These are phyloP conservation scores for Perodicticus potto DNA, from an alignment of 2,797 vertebrate genomes.

Conservation along the genomic window DNA sequence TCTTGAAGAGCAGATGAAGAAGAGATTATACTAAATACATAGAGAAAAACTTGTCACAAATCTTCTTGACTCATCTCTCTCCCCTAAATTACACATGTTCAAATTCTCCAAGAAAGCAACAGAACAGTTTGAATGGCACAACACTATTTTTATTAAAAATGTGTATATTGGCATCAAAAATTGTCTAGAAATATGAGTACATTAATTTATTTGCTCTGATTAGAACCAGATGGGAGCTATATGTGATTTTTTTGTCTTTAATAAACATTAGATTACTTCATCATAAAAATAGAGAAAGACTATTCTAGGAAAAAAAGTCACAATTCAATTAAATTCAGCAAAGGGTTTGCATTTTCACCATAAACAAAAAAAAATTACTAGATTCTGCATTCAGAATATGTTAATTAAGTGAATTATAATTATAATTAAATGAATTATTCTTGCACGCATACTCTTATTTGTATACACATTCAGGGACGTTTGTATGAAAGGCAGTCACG, in stretches of 20 bases:
- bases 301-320: conserved; percentile 38
- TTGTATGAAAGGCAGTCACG: not conserved
- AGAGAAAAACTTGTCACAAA: conserved; percentile 2
- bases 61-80: not conserved
- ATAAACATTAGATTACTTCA: not conserved
- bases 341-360: not conserved
- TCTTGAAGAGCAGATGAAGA: not conserved
- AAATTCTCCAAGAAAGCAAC: not conserved
- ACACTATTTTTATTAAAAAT: conserved; percentile 13
- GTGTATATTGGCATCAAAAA: not conserved
- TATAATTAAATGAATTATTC: conserved; percentile 53
- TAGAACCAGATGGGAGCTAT: not conserved
- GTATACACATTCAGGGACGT: conserved; percentile 7
- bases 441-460: not conserved
- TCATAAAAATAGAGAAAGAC: conserved; percentile 1
- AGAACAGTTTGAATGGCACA: not conserved
- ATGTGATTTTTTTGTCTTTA: not conserved
- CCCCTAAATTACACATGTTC: not conserved
- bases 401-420: conserved; percentile 54
- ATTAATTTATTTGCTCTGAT: not conserved
- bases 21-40: not conserved
- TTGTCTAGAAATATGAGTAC: not conserved
- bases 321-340: conserved; percentile 36
- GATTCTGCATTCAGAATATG: not conserved
- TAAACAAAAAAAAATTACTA: not conserved